Percentiles rank a stretch among this genome's conserved stretches.
These are phyloP conservation scores for Haliclona indistincta DNA, from an alignment of 37 sponge, comb jelly and placozoan genomes.

Conservation along the genomic window DNA sequence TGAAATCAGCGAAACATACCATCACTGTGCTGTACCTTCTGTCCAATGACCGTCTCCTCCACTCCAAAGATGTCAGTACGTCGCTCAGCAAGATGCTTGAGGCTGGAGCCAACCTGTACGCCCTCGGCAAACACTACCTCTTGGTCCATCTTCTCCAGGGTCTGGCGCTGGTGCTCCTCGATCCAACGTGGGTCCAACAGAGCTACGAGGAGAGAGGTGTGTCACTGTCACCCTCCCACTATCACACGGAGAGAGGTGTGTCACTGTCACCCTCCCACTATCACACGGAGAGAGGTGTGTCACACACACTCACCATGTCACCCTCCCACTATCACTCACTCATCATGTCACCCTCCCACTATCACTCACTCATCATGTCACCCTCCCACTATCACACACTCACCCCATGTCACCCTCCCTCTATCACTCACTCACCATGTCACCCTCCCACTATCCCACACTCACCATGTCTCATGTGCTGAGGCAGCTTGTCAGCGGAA, in stretches of 20 bases:
- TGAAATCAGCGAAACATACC: not conserved
- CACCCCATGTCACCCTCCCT: too few species aligned
- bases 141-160: conserved; percentile 77
- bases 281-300: not conserved
- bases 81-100: conserved; percentile 80
- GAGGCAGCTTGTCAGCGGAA: conserved; percentile 77
- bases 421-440: not conserved
- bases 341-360: not conserved
- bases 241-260: not conserved
- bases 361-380: too few species aligned
- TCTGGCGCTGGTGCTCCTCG: conserved; percentile 57
- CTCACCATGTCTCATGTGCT: conserved; percentile 92
- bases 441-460: not conserved
- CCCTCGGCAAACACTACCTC: conserved; percentile 86
- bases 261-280: not conserved
- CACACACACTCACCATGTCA: not conserved
- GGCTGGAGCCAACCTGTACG: conserved; percentile 48
- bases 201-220: conserved; percentile 26
- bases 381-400: too few species aligned
- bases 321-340: not conserved
- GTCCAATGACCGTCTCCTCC: conserved; percentile 94
- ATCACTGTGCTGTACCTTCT: conserved; percentile 38
- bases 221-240: not conserved
- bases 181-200: conserved; percentile 91
- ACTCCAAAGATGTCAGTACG: conserved; percentile 96